A percentile compares a stretch with the other conserved stretches of the same genome.
Conservation (phyloP, 92 coral and sea anemone genomes). For the Palythoa grandiflora region DNA sequence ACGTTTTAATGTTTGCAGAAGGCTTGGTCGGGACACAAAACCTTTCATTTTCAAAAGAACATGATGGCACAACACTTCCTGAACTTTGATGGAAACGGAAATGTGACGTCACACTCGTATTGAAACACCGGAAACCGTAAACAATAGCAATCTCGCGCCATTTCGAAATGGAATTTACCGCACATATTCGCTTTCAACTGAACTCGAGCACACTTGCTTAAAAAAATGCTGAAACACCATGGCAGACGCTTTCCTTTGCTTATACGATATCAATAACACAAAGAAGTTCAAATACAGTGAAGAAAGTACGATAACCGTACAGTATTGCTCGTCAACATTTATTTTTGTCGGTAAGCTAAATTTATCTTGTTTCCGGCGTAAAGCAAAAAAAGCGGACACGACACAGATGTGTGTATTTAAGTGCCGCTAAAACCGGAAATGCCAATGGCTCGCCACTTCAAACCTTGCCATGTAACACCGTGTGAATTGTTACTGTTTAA, state of each 20-base stretch:
- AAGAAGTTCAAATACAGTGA: background rate
- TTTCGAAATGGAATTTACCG: conserved; percentile 35
- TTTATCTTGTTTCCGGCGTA: conserved; percentile 42
- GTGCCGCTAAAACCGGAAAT: conserved; percentile 44
- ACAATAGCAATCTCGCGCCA: conserved; percentile 57
- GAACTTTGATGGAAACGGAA: conserved; percentile 51
- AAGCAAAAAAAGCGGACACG: conserved; percentile 37
- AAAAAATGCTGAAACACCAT: background rate
- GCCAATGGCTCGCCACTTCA: conserved; percentile 23
- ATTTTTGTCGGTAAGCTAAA: conserved; percentile 23
- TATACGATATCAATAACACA: background rate
- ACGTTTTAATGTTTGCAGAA: conserved; percentile 31
- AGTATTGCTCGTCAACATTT: background rate
- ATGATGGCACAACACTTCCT: conserved; percentile 45
- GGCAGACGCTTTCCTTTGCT: background rate
- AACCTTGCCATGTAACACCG: conserved; percentile 30
- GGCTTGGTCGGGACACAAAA: conserved; percentile 35
- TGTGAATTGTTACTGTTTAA: conserved; percentile 39
- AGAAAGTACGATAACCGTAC: background rate
- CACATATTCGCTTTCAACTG: background rate
- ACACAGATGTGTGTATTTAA: conserved; percentile 33
- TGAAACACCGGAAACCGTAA: conserved; percentile 40
- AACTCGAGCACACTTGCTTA: background rate
- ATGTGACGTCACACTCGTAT: conserved; percentile 41
- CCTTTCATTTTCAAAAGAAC: conserved; percentile 9